Evolutionary conservation across 2,888 invertebrate genomes (phyloP).

Genomic region (Nesidiocoris tenuis): DNA sequence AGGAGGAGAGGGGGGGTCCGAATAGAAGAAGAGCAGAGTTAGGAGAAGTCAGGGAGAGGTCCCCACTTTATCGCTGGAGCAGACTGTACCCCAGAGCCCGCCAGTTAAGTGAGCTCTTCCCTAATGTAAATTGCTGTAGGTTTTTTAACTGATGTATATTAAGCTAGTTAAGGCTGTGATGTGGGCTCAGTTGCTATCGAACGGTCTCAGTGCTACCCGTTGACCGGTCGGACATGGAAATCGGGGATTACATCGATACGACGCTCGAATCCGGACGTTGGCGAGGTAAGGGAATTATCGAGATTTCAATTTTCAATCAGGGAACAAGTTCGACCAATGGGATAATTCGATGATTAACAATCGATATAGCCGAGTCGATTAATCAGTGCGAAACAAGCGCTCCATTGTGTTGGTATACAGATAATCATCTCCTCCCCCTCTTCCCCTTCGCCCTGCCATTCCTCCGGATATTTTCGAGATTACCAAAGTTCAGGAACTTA

Average conservation of each 20-base stretch:
- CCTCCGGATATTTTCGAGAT: not conserved
- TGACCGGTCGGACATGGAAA: not conserved
- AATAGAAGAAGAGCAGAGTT: not conserved
- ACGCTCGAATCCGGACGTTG: not conserved
- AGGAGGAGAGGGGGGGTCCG: constrained; percentile 12
- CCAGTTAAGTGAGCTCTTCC: constrained; percentile 48
- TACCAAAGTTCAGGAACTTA: not conserved
- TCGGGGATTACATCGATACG: not conserved
- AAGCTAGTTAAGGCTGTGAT: constrained; percentile 46
- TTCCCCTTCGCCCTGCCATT: not conserved
- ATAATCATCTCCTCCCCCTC: not conserved
- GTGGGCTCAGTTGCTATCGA: constrained; percentile 43
- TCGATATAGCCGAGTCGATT: not conserved
- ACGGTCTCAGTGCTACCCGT: constrained; percentile 33
- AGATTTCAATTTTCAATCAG: no score
- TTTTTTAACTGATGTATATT: constrained; percentile 49
- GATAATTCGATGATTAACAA: not conserved
- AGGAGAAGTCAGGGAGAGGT: constrained; percentile 4
- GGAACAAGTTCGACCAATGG: not conserved
- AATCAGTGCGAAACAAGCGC: not conserved
- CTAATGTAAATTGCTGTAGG: constrained; percentile 48
- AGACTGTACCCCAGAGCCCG: constrained; percentile 47
- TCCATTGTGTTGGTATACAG: not conserved
- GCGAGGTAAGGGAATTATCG: not conserved
- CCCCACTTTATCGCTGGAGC: constrained; percentile 36